These are phyloP conservation scores for Acipenser oxyrinchus DNA, from an alignment of 2,797 vertebrate species.

Conservation along the genomic window DNA sequence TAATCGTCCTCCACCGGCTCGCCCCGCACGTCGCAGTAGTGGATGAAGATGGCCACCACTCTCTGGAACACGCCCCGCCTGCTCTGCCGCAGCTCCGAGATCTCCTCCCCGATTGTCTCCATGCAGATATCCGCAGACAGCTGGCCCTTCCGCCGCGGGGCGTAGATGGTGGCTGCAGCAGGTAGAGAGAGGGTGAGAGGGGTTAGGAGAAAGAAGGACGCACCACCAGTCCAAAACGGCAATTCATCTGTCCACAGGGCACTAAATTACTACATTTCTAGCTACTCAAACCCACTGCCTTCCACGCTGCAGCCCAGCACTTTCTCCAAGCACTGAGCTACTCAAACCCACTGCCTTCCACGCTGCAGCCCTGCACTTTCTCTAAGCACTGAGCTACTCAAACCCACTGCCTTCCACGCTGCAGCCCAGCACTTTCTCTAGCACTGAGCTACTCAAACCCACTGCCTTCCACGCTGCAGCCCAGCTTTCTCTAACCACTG, in stretches of 20 bases:
- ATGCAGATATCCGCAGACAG: constrained; percentile 97
- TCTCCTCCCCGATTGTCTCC: constrained; percentile 96
- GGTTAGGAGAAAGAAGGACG: neutral
- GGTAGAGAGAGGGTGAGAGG: constrained; percentile 6
- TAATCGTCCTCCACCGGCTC: constrained; percentile 94
- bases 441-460: no score
- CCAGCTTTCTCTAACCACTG: no score
- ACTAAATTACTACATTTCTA: neutral
- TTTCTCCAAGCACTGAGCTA: no score
- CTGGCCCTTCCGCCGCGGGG: constrained; percentile 89
- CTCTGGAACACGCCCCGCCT: constrained; percentile 83
- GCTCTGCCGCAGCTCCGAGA: constrained; percentile 87
- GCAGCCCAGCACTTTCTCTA: no score
- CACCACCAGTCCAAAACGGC: no score
- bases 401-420: no score
- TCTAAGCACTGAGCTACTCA: no score
- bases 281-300: no score
- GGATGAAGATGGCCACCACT: constrained; percentile 92
- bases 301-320: no score
- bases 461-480: no score
- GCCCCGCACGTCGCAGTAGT: constrained; percentile 92
- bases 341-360: no score
- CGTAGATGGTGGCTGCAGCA: constrained; percentile 84
- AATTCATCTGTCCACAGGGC: neutral
- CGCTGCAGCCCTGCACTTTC: no score